phyloP scores from a whole-genome alignment of 2,113 vertebrate species.

The Turdus rufiventris region DNA sequence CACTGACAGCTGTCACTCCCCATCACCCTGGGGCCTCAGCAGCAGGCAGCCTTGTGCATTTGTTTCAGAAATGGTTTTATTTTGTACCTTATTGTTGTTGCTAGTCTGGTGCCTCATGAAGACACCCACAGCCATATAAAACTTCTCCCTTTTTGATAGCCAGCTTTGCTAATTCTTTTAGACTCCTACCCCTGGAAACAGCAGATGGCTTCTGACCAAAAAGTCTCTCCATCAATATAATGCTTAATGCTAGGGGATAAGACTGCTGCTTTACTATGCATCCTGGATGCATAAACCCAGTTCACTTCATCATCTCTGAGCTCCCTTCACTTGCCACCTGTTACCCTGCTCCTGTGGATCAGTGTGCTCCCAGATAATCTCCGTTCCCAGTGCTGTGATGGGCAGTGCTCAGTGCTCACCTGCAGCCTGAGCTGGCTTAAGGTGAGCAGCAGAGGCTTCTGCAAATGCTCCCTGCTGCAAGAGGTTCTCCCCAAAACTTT shows the following conservation, averaged over 20 bases:
- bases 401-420: background rate
- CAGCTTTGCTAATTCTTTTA: slow-evolving; percentile 32
- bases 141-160: background rate
- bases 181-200: background rate
- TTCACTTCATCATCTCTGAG: slow-evolving; percentile 36
- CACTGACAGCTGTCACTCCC: rapidly evolving
- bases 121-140: background rate
- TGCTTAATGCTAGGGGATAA: slow-evolving; percentile 28
- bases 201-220: slow-evolving; percentile 56
- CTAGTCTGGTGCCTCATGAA: background rate
- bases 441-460: background rate
- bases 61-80: background rate
- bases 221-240: slow-evolving; percentile 44
- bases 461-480: background rate
- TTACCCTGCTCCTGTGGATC: background rate
- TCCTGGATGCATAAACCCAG: background rate
- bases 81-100: background rate
- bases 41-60: background rate
- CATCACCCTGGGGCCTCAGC: background rate
- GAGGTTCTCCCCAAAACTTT: background rate
- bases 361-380: background rate
- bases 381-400: background rate
- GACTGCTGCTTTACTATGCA: slow-evolving; percentile 1
- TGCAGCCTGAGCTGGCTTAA: background rate
- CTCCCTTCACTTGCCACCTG: slow-evolving; percentile 51